A percentile compares a stretch with the other conserved stretches of the same genome.
These are phyloP conservation scores for Cherax quadricarinatus DNA, from an alignment of 1,140 invertebrate species.

Conservation along the genomic window DNA sequence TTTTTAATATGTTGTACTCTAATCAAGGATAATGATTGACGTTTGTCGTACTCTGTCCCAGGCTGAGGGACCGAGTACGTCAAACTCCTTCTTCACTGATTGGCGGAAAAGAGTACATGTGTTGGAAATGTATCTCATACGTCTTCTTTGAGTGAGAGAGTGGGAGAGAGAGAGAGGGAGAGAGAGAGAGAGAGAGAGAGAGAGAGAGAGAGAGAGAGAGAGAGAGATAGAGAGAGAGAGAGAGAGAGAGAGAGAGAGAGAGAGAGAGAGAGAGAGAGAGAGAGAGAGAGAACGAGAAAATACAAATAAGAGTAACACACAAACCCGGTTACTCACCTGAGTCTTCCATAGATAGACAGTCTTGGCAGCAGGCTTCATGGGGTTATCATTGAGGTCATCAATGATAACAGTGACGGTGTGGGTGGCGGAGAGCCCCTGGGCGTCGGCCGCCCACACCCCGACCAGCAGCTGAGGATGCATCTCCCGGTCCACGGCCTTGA, in stretches of 20 bases:
- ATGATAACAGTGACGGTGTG: slow-evolving; percentile 90
- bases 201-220: background rate
- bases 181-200: background rate
- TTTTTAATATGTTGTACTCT: too few species aligned
- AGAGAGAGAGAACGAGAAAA: background rate
- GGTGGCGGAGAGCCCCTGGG: slow-evolving; percentile 93
- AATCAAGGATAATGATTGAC: too few species aligned
- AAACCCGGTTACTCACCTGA: slow-evolving; percentile 77
- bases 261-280: background rate
- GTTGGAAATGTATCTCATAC: too few species aligned
- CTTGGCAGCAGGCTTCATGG: slow-evolving; percentile 94
- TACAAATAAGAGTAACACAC: too few species aligned
- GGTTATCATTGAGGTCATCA: slow-evolving; percentile 96
- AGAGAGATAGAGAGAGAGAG: background rate
- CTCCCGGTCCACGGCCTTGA: slow-evolving; percentile 90
- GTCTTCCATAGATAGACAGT: slow-evolving; percentile 94
- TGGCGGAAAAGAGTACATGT: too few species aligned
- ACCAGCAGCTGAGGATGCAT: slow-evolving; percentile 95
- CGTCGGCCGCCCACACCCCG: slow-evolving; percentile 93
- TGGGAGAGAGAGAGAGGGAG: background rate
- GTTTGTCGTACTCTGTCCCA: too few species aligned
- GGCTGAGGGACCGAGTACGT: too few species aligned
- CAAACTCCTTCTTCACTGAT: too few species aligned
- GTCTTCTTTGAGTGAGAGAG: background rate
- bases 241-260: background rate